These are phyloP conservation scores for Tiaroga cobitis DNA, from an alignment of 2,797 vertebrate genomes.

Conservation along the genomic window DNA sequence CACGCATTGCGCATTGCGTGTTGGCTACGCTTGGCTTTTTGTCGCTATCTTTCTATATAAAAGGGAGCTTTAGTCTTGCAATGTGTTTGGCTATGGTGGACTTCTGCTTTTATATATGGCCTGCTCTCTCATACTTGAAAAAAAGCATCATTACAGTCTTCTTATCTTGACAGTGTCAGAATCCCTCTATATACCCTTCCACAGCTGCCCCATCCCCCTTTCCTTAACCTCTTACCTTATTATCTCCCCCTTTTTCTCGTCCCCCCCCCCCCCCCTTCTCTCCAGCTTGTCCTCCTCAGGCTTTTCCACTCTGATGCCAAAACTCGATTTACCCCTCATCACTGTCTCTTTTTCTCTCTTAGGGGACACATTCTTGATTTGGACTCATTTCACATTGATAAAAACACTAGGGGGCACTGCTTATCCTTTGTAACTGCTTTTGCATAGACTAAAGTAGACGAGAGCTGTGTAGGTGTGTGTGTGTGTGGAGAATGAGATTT, in stretches of 20 bases:
- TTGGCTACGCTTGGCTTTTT: not conserved
- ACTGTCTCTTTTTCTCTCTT: slow-evolving; percentile 47
- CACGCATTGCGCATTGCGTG: not conserved
- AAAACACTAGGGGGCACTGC: slow-evolving; percentile 99
- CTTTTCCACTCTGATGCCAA: slow-evolving; percentile 66
- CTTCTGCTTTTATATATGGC: not conserved
- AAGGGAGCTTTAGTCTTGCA: not conserved
- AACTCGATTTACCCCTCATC: slow-evolving; percentile 56
- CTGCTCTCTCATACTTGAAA: slow-evolving; percentile 70
- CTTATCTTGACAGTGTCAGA: slow-evolving; percentile 75
- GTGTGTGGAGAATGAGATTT: slow-evolving; percentile 54
- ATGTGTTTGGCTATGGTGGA: not conserved
- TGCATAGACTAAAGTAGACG: slow-evolving; percentile 56
- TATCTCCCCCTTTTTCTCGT: slow-evolving; percentile 33
- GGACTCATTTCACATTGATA: slow-evolving; percentile 78
- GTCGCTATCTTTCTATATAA: not conserved
- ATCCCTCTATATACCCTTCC: slow-evolving; percentile 66
- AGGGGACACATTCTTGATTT: slow-evolving; percentile 74
- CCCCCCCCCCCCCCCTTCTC: slow-evolving; percentile 28
- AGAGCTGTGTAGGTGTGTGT: slow-evolving; percentile 47
- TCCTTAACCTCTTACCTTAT: slow-evolving; percentile 49
- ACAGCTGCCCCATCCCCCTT: slow-evolving; percentile 38
- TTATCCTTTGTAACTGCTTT: slow-evolving; percentile 87
- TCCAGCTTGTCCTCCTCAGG: slow-evolving; percentile 45
- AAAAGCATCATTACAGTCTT: slow-evolving; percentile 12